Evolutionary conservation across 92 coral and sea anemone species (phyloP).

Genomic region (Epizoanthus stellaris): DNA sequence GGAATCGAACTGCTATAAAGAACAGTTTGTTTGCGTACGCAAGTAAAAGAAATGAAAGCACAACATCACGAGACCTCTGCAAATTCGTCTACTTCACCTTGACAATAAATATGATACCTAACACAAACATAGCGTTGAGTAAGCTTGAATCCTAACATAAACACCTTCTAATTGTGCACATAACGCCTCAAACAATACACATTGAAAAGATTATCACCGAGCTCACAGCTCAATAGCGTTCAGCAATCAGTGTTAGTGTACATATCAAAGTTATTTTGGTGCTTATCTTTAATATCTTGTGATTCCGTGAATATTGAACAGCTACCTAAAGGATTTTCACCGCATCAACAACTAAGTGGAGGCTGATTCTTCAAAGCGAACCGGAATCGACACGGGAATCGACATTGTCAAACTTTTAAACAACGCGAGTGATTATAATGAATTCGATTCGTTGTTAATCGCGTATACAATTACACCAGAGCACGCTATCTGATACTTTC

Average conservation of each 20-base stretch:
- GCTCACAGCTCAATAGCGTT: background rate
- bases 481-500: slow-evolving; percentile 15
- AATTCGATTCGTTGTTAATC: slow-evolving; percentile 8
- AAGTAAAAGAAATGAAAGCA: slow-evolving; percentile 1
- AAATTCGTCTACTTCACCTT: slow-evolving; percentile 12
- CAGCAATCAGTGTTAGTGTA: background rate
- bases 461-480: slow-evolving; percentile 1
- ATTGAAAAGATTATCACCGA: slow-evolving; percentile 14
- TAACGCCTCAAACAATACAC: slow-evolving; percentile 44
- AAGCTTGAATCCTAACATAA: slow-evolving; percentile 29
- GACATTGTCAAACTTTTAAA: slow-evolving; percentile 2
- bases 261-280: background rate
- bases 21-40: slow-evolving; percentile 29
- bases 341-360: slow-evolving; percentile 21
- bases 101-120: slow-evolving; percentile 24
- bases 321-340: slow-evolving; percentile 33
- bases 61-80: slow-evolving; percentile 27
- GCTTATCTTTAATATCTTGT: slow-evolving; percentile 28
- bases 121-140: slow-evolving; percentile 23
- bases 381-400: slow-evolving; percentile 32
- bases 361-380: slow-evolving; percentile 8
- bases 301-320: background rate
- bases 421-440: slow-evolving; percentile 18
- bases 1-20: slow-evolving; percentile 2
- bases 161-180: slow-evolving; percentile 18